phyloP scores from a whole-genome alignment of 2,888 invertebrate genomes.

The Neoitamus cyanurus region DNA sequence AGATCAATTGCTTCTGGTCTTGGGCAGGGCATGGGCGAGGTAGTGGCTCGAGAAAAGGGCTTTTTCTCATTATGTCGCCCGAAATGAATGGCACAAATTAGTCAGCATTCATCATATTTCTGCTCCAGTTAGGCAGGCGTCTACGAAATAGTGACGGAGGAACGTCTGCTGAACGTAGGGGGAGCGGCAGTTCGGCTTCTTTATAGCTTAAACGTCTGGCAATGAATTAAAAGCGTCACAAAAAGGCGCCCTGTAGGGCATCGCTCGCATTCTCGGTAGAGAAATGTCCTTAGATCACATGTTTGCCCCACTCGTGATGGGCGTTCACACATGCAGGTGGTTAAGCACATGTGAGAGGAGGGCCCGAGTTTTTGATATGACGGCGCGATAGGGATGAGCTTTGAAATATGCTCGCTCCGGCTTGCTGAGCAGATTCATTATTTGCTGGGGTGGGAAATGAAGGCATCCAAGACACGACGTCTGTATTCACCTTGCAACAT shows the following conservation, averaged over 20 bases:
- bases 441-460: conserved; percentile 17
- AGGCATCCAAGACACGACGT: neutral
- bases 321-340: neutral
- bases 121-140: neutral
- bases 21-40: neutral
- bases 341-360: neutral
- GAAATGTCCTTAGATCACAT: neutral
- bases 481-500: neutral
- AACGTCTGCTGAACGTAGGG: neutral
- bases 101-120: conserved; percentile 41
- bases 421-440: conserved; percentile 23
- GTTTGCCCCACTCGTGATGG: neutral
- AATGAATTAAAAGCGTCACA: conserved; percentile 32
- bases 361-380: neutral
- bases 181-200: neutral
- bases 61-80: conserved; percentile 33
- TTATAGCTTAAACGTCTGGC: conserved; percentile 8
- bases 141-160: neutral
- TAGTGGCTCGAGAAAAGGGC: neutral
- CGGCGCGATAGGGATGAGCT: neutral
- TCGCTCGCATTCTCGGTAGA: neutral
- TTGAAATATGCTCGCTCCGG: conserved; percentile 23
- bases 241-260: neutral
- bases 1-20: neutral
- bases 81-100: conserved; percentile 35